A percentile compares a stretch with the other conserved stretches of the same genome.
These are phyloP conservation scores for Falco columbarius DNA, from an alignment of 2,797 vertebrate genomes.

Conservation along the genomic window DNA sequence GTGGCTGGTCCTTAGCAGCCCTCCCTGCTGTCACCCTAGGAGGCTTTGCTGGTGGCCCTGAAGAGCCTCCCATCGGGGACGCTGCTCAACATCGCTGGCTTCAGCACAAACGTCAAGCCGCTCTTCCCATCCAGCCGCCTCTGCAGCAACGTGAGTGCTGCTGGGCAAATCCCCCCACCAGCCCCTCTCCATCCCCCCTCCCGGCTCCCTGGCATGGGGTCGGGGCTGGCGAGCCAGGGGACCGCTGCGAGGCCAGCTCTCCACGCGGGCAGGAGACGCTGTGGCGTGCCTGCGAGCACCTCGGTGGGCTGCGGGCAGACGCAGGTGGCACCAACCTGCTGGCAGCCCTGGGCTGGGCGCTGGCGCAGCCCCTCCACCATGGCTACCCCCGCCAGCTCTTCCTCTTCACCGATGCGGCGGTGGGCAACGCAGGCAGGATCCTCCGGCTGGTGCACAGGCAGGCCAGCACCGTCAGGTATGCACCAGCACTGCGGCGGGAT, in stretches of 20 bases:
- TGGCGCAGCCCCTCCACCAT: slow-evolving; percentile 87
- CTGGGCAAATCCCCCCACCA: rapidly evolving
- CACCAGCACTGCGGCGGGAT: rapidly evolving
- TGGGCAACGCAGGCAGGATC: slow-evolving; percentile 77
- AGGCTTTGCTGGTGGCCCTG: slow-evolving; percentile 89
- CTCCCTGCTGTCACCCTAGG: slow-evolving; percentile 74
- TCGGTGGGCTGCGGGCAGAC: slow-evolving; percentile 80
- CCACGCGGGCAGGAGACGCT: slow-evolving; percentile 79
- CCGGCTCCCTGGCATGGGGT: rapidly evolving
- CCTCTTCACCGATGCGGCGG: slow-evolving; percentile 81
- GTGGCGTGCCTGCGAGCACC: slow-evolving; percentile 81
- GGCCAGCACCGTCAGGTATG: slow-evolving; percentile 86
- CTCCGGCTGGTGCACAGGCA: slow-evolving; percentile 90
- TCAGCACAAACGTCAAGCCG: slow-evolving; percentile 81
- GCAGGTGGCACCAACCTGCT: slow-evolving; percentile 82
- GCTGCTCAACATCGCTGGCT: slow-evolving; percentile 87
- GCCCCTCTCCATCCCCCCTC: neutral
- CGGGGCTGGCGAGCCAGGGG: rapidly evolving
- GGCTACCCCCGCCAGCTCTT: slow-evolving; percentile 92
- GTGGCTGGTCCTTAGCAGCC: neutral
- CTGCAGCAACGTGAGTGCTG: slow-evolving; percentile 87
- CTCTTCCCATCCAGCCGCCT: slow-evolving; percentile 88
- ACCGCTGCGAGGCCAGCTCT: rapidly evolving
- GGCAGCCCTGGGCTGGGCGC: slow-evolving; percentile 86
- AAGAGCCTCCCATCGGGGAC: slow-evolving; percentile 91